Evolutionary conservation across 2,888 invertebrate genomes (phyloP).

Genomic region (Amiota mariae): DNA sequence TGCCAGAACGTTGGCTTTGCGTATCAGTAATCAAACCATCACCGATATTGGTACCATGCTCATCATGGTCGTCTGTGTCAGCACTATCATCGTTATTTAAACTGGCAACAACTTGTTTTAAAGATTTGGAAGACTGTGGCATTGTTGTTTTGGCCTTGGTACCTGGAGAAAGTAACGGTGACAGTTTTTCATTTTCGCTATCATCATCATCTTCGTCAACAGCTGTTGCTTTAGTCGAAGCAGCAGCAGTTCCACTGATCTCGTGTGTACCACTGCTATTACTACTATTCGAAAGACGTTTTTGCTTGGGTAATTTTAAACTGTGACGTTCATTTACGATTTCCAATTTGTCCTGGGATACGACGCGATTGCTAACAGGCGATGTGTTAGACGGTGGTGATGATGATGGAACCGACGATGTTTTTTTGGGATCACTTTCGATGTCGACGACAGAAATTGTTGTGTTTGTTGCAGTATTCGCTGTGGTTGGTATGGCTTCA

Average conservation of each 20-base stretch:
- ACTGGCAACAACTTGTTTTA: slow-evolving; percentile 51
- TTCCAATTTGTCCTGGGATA: slow-evolving; percentile 75
- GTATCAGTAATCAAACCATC: background rate
- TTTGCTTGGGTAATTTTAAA: slow-evolving; percentile 58
- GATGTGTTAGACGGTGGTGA: slow-evolving; percentile 39
- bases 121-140: slow-evolving; percentile 50
- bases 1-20: slow-evolving; percentile 19
- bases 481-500: slow-evolving; percentile 55
- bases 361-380: slow-evolving; percentile 33
- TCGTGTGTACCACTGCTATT: slow-evolving; percentile 40
- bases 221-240: background rate
- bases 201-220: slow-evolving; percentile 78
- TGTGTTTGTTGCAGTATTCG: slow-evolving; percentile 42
- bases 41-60: background rate
- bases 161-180: slow-evolving; percentile 78
- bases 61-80: slow-evolving; percentile 33
- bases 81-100: slow-evolving; percentile 3
- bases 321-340: slow-evolving; percentile 78
- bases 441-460: slow-evolving; percentile 51
- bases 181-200: slow-evolving; percentile 87
- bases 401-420: slow-evolving; percentile 24
- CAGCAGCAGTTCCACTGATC: background rate
- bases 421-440: slow-evolving; percentile 50
- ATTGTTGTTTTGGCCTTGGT: slow-evolving; percentile 53
- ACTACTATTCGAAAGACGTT: slow-evolving; percentile 44